These are phyloP conservation scores for Ganaspis brasiliensis DNA, from an alignment of 2,888 invertebrate species.

Conservation along the genomic window DNA sequence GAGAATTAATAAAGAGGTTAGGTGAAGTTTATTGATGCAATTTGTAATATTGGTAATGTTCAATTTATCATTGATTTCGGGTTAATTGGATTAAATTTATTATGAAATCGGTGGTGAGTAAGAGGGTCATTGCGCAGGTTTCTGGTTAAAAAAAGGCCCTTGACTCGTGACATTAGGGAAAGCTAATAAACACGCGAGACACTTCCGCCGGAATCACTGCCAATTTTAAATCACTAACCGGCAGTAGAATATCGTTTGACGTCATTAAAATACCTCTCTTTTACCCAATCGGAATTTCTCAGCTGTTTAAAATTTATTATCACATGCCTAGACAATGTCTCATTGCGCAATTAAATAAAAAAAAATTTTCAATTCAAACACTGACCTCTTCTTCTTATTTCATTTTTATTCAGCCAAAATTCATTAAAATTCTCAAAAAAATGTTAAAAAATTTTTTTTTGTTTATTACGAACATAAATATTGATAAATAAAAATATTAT, in stretches of 20 bases:
- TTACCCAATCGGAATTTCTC: not conserved
- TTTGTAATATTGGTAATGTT: conserved; percentile 22
- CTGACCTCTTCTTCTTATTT: too few species aligned
- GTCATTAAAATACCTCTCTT: conserved; percentile 5
- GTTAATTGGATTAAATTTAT: conserved; percentile 36
- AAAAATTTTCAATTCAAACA: not conserved
- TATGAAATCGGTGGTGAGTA: conserved; percentile 25
- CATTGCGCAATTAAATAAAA: not conserved
- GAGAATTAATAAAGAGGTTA: too few species aligned
- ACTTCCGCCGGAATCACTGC: conserved; percentile 51
- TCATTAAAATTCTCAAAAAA: too few species aligned
- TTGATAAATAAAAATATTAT: too few species aligned
- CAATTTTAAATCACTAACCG: conserved; percentile 38
- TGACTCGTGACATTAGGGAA: conserved; percentile 38
- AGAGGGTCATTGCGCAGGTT: conserved; percentile 30
- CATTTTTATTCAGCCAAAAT: too few species aligned
- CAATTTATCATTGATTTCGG: not conserved
- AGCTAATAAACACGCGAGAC: conserved; percentile 36
- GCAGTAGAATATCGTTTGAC: not conserved
- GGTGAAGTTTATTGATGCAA: not conserved
- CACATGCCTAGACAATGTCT: not conserved
- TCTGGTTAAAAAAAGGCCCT: conserved; percentile 13
- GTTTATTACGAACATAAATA: too few species aligned
- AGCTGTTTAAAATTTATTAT: not conserved
- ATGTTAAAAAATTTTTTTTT: too few species aligned